Conservation (phyloP, 2,113 vertebrate genomes). For the Nothobranchius furzeri region DNA sequence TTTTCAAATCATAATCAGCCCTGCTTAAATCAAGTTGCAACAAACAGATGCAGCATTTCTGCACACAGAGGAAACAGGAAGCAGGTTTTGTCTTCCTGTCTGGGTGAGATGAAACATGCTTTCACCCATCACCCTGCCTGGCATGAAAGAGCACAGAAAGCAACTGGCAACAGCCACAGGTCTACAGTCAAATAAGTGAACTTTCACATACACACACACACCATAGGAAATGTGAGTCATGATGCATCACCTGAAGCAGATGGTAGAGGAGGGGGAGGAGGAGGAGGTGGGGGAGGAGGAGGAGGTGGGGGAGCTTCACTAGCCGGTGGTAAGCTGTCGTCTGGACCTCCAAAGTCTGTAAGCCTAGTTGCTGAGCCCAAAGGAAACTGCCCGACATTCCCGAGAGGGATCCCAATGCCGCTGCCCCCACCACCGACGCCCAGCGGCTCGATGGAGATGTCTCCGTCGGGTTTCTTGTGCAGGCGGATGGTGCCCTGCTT, state of each 20-base stretch:
- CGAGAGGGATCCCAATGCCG: constrained; percentile 47
- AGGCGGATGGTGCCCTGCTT: constrained; percentile 76
- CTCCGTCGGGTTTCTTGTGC: constrained; percentile 80
- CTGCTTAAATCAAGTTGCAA: neutral
- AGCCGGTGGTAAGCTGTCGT: constrained; percentile 69
- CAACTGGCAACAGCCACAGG: constrained; percentile 45
- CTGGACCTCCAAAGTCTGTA: constrained; percentile 49
- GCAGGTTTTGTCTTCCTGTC: constrained; percentile 73
- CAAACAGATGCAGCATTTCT: constrained; percentile 15
- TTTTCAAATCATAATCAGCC: neutral
- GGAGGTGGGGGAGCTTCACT: constrained; percentile 75
- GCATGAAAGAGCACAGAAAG: constrained; percentile 16
- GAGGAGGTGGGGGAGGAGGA: constrained; percentile 84
- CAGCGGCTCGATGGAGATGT: constrained; percentile 76
- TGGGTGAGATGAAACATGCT: constrained; percentile 29
- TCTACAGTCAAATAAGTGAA: neutral
- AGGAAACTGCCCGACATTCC: constrained; percentile 54
- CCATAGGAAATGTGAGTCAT: constrained; percentile 31
- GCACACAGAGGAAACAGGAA: constrained; percentile 66
- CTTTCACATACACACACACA: constrained; percentile 40
- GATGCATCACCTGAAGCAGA: constrained; percentile 73
- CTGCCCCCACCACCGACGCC: constrained; percentile 20
- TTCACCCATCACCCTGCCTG: constrained; percentile 41
- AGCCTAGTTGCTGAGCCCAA: constrained; percentile 36
- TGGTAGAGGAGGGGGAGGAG: constrained; percentile 79